These are phyloP conservation scores for Albula glossodonta DNA, from an alignment of 2,113 vertebrate species.

Conservation along the genomic window DNA sequence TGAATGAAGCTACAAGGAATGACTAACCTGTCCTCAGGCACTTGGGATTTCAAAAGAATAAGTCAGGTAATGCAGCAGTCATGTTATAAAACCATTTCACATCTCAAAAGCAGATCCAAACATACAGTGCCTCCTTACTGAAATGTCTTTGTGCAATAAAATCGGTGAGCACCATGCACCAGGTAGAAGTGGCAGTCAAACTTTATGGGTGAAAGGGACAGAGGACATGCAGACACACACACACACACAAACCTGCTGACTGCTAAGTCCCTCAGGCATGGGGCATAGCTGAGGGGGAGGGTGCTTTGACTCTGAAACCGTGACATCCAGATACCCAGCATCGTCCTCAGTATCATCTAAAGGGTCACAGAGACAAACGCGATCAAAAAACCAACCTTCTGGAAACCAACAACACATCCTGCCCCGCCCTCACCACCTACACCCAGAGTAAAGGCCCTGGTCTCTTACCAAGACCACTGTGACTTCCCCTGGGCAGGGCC, in stretches of 20 bases:
- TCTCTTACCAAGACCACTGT: not conserved
- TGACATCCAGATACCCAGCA: conserved; percentile 87
- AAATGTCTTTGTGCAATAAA: not conserved
- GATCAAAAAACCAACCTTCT: conserved; percentile 8
- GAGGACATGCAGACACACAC: not conserved
- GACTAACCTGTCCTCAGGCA: not conserved
- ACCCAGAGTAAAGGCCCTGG: not conserved
- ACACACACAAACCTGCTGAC: conserved; percentile 79
- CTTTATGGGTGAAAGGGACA: not conserved
- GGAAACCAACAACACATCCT: not conserved
- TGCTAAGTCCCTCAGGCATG: conserved; percentile 89
- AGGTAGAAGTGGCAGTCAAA: not conserved
- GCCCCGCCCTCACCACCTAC: not conserved
- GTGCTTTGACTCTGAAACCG: conserved; percentile 80
- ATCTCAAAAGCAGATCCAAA: not conserved
- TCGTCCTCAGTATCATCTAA: conserved; percentile 89
- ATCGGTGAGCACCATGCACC: not conserved
- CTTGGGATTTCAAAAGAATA: not conserved
- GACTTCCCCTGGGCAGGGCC: not conserved
- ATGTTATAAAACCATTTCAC: not conserved
- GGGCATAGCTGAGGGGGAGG: conserved; percentile 85
- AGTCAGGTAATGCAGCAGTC: not conserved
- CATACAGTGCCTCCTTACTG: not conserved
- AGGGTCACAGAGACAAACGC: conserved; percentile 28
- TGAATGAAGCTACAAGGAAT: not conserved